Conservation (phyloP, 1,140 invertebrate species). For the Diorhabda sublineata region DNA sequence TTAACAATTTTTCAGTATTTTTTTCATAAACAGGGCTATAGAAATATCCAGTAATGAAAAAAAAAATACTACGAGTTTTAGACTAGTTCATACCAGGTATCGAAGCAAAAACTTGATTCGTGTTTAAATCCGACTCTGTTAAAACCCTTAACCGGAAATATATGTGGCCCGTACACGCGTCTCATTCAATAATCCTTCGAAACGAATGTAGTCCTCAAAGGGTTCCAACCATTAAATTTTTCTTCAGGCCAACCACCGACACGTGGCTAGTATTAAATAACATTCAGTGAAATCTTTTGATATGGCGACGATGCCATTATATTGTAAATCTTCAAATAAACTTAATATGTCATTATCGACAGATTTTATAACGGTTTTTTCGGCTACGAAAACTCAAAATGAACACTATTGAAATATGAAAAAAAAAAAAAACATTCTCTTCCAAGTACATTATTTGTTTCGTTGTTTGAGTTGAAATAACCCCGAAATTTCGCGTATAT, state of each 20-base stretch:
- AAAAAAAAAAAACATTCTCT: too few relatives aligned
- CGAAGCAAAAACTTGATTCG: too few relatives aligned
- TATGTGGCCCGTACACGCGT: background rate
- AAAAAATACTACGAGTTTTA: too few relatives aligned
- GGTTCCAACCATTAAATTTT: background rate
- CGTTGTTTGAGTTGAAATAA: too few relatives aligned
- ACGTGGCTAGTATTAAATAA: slow-evolving; percentile 2
- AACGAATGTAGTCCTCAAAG: background rate
- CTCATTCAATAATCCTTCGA: slow-evolving; percentile 1
- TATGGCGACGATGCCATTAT: background rate
- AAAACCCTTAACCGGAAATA: background rate
- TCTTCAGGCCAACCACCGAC: background rate
- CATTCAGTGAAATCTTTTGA: slow-evolving; percentile 2
- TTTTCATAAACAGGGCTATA: too few relatives aligned
- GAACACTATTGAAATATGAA: too few relatives aligned
- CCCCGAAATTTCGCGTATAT: too few relatives aligned
- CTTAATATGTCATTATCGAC: background rate
- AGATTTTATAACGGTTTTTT: background rate
- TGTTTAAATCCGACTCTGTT: background rate
- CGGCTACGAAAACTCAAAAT: too few relatives aligned
- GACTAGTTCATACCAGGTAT: too few relatives aligned
- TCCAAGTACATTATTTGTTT: too few relatives aligned
- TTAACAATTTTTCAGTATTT: too few relatives aligned
- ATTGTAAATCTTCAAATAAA: background rate
- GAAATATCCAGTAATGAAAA: too few relatives aligned